Conservation (phyloP, 1,140 invertebrate genomes). For the Varroa destructor region DNA sequence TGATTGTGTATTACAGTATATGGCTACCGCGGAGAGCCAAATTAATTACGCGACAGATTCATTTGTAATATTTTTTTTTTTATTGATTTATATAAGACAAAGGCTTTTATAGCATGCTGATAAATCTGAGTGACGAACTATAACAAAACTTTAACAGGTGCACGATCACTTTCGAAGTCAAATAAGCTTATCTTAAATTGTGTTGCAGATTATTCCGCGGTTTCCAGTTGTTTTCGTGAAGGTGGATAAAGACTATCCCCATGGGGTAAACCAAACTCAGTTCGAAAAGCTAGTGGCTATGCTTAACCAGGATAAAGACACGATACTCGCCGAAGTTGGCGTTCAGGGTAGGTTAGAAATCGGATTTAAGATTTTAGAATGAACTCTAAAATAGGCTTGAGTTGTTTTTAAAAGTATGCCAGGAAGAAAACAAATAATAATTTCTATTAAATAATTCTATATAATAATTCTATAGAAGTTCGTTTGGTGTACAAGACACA, state of each 20-base stretch:
- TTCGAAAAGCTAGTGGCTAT: constrained; percentile 16
- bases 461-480: background rate
- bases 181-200: too few relatives aligned
- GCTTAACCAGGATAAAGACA: constrained; percentile 8
- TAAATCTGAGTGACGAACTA: too few relatives aligned
- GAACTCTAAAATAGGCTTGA: background rate
- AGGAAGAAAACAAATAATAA: background rate
- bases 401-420: background rate
- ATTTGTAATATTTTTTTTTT: too few relatives aligned
- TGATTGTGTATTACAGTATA: too few relatives aligned
- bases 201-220: constrained; percentile 5
- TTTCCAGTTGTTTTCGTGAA: constrained; percentile 10
- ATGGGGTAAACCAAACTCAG: constrained; percentile 11
- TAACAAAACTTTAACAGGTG: too few relatives aligned
- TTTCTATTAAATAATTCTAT: background rate
- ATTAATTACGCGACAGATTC: too few relatives aligned
- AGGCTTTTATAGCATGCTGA: too few relatives aligned
- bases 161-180: too few relatives aligned
- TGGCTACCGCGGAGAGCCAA: too few relatives aligned
- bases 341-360: constrained; percentile 9
- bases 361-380: background rate
- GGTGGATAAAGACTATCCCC: constrained; percentile 24
- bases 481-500: background rate
- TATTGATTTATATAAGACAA: too few relatives aligned
- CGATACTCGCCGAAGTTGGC: constrained; percentile 2